These are phyloP conservation scores for Anas georgica DNA, from an alignment of 2,797 vertebrate species.

Conservation along the genomic window DNA sequence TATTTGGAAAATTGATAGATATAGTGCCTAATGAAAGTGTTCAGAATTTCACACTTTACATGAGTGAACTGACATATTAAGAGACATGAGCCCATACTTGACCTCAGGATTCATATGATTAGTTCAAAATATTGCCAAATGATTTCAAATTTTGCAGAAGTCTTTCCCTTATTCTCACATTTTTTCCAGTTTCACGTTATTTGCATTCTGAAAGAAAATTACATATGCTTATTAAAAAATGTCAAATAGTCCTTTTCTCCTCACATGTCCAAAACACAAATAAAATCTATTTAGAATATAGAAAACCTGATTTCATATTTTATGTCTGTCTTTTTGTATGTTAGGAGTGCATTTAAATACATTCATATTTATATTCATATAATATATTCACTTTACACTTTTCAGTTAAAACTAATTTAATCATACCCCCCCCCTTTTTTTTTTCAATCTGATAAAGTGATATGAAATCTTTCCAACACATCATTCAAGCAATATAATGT, in stretches of 20 bases:
- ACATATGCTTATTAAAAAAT: not conserved
- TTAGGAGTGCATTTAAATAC: slow-evolving; percentile 19
- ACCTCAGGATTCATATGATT: not conserved
- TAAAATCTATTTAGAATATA: slow-evolving; percentile 44
- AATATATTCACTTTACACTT: not conserved
- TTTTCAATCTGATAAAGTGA: not conserved
- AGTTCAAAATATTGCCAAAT: not conserved
- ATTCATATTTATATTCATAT: not conserved
- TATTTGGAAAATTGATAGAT: not conserved
- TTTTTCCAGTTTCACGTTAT: not conserved
- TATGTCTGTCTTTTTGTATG: slow-evolving; percentile 27
- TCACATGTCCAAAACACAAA: slow-evolving; percentile 46
- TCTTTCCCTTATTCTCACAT: not conserved
- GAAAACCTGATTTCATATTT: slow-evolving; percentile 42
- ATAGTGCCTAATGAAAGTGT: not conserved
- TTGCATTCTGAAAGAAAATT: not conserved
- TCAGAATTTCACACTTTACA: not conserved
- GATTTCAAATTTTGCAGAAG: not conserved
- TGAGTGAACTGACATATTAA: not conserved
- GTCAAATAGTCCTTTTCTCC: not conserved
- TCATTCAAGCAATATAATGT: not conserved
- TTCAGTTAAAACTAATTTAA: slow-evolving; percentile 14
- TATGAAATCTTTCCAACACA: not conserved
- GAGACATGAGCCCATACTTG: fast-evolving
- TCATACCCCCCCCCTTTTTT: not conserved